phyloP scores from a whole-genome alignment of 1,140 invertebrate genomes.

The Drosophila auraria region DNA sequence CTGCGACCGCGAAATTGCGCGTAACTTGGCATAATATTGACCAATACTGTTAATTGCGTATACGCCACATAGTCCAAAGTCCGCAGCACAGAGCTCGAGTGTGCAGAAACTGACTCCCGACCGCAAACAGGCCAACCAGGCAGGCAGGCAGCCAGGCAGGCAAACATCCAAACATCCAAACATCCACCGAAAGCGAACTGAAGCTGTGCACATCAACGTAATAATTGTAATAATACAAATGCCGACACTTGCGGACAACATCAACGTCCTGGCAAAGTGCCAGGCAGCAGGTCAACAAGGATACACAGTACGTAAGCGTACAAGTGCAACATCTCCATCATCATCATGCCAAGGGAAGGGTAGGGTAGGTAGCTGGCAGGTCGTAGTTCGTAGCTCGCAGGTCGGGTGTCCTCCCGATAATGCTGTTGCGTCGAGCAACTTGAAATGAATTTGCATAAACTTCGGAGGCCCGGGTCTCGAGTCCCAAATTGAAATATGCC shows the following conservation, averaged over 20 bases:
- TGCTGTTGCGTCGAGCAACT: slow-evolving; percentile 57
- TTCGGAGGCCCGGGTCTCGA: slow-evolving; percentile 55
- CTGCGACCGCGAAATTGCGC: slow-evolving; percentile 74
- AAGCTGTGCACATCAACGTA: slow-evolving; percentile 74
- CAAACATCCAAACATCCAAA: not conserved
- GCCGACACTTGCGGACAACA: slow-evolving; percentile 75
- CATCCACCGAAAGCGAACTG: slow-evolving; percentile 18
- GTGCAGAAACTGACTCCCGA: slow-evolving; percentile 57
- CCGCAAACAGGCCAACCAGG: slow-evolving; percentile 73
- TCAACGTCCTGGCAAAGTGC: slow-evolving; percentile 40
- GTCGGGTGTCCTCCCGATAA: slow-evolving; percentile 36
- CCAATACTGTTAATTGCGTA: slow-evolving; percentile 77
- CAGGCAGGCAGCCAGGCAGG: slow-evolving; percentile 40
- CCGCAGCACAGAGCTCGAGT: not conserved
- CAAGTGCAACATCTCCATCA: slow-evolving; percentile 51
- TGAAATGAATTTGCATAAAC: slow-evolving; percentile 83
- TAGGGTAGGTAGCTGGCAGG: slow-evolving; percentile 3
- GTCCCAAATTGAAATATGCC: slow-evolving; percentile 65
- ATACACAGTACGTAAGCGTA: slow-evolving; percentile 32
- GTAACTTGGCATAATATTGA: slow-evolving; percentile 79
- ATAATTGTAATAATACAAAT: slow-evolving; percentile 81
- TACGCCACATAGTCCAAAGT: slow-evolving; percentile 51
- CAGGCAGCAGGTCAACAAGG: slow-evolving; percentile 48
- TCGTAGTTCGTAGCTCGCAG: slow-evolving; percentile 24
- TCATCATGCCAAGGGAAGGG: slow-evolving; percentile 4